Conservation (phyloP, 1,140 invertebrate genomes). For the Drosophila albomicans region DNA sequence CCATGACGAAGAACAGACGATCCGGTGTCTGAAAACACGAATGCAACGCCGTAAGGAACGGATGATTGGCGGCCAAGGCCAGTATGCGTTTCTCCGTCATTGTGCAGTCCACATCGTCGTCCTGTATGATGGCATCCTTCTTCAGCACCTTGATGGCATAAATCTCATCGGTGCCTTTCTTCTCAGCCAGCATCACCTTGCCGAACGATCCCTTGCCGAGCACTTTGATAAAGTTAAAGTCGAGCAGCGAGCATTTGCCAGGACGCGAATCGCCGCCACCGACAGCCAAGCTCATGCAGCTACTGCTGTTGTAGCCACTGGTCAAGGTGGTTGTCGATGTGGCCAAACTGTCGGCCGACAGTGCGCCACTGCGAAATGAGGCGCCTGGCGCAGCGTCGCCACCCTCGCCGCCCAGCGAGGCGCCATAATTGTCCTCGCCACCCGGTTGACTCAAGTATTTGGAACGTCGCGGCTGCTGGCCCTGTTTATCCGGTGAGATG, state of each 20-base stretch:
- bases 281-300: slow-evolving; percentile 65
- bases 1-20: slow-evolving; percentile 96
- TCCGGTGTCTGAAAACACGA: slow-evolving; percentile 98
- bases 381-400: slow-evolving; percentile 62
- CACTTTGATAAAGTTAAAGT: slow-evolving; percentile 98
- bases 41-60: slow-evolving; percentile 98
- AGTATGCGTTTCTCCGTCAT: slow-evolving; percentile 99
- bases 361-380: slow-evolving; percentile 69
- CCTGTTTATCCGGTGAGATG: slow-evolving; percentile 95
- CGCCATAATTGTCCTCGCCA: slow-evolving; percentile 85
- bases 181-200: slow-evolving; percentile 99
- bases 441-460: slow-evolving; percentile 87
- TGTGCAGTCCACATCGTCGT: slow-evolving; percentile 99
- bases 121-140: slow-evolving; percentile 99
- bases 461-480: slow-evolving; percentile 88
- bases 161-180: slow-evolving; percentile 96
- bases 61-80: slow-evolving; percentile 97
- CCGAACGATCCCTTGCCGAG: slow-evolving; percentile 99
- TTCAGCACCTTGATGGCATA: slow-evolving; percentile 99
- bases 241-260: slow-evolving; percentile 90
- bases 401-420: slow-evolving; percentile 68
- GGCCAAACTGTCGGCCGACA: slow-evolving; percentile 71
- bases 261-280: slow-evolving; percentile 83
- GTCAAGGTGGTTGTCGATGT: slow-evolving; percentile 70
- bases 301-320: slow-evolving; percentile 75